Base-by-base conservation (phyloP, 2,113 vertebrate species). In the Seriola quinqueradiata region DNA sequence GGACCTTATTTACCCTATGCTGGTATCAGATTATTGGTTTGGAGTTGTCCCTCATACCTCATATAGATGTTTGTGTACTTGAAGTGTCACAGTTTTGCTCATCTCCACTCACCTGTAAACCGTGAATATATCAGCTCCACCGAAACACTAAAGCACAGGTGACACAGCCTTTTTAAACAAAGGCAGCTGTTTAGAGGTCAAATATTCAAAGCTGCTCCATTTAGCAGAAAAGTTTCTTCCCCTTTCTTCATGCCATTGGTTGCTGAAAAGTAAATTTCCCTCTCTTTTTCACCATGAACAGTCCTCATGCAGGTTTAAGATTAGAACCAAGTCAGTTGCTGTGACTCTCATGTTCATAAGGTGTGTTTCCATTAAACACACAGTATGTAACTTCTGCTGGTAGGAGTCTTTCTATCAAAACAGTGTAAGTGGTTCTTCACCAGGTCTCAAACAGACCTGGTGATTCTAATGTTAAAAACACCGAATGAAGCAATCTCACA, bases 61-160 rank as follows among this genome's bases (percentile, higher is more conserved):
- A 82, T 70, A 68, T 57, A 67, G 52, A 66, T 54, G 42, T 82
- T 64, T 75, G 34, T 66, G 40, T 85, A 85, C 74, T 85, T 85
- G 76, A 84, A 87, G 63, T 77, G 16, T n/a, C 52, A 34, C 70
- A 23, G 50, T 81, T 84, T 58, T 42, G 23, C 40, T 67, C 58
- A 63, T 71, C n/a, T 74, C 46, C 28, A 5, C 57, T 83, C 38
- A 74, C 55, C 55, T 69, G 50, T 40, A 14, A 48, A 55, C 19
- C 21, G 5, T 73, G 66, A 59, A 67, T 8, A 77, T 68, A 46
- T 83, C 44, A 55, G 58, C 42, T 59, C 17, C 28, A 72, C 75
- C 38, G 17, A 64, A 78, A 23, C 7, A 38, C 71, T 52, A 40
- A 70, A 79, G 67, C 63, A 78, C 63, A 72, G 48, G 54, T 36